These are phyloP conservation scores for Phrynocephalus guinanensis DNA, from an alignment of 2,797 vertebrate species.

Conservation along the genomic window DNA sequence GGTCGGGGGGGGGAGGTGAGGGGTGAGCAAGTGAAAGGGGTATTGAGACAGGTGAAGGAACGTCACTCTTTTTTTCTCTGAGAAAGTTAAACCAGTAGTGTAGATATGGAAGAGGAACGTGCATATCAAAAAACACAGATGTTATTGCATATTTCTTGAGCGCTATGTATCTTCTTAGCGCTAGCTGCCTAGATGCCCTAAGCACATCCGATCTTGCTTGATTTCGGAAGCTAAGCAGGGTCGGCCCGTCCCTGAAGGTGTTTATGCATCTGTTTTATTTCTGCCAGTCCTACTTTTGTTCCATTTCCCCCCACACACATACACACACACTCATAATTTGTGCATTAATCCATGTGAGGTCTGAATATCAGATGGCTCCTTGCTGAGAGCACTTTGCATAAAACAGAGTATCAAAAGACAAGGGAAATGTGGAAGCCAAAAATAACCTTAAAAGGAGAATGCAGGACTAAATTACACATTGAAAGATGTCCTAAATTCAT, in stretches of 20 bases:
- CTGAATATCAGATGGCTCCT: slow-evolving; percentile 30
- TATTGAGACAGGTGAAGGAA: no score
- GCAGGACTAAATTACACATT: background rate
- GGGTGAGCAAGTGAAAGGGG: no score
- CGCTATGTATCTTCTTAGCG: no score
- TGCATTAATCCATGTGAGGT: slow-evolving; percentile 20
- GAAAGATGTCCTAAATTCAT: no score
- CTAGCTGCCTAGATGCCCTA: no score
- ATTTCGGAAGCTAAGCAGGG: no score
- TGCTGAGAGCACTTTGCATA: background rate
- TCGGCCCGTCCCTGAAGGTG: slow-evolving; percentile 27
- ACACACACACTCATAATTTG: slow-evolving; percentile 32
- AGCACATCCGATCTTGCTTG: no score
- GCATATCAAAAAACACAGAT: no score
- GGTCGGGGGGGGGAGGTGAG: no score
- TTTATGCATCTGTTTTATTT: slow-evolving; percentile 22
- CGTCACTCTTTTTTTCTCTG: background rate
- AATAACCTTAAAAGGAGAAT: background rate
- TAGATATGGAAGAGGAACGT: background rate
- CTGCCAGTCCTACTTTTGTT: slow-evolving; percentile 19
- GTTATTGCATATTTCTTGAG: background rate
- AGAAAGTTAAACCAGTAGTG: no score
- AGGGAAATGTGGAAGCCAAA: background rate
- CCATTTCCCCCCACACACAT: background rate
- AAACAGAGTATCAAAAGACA: background rate